These are phyloP conservation scores for Actenoides lindsayi DNA, from an alignment of 2,113 vertebrate species.

Conservation along the genomic window DNA sequence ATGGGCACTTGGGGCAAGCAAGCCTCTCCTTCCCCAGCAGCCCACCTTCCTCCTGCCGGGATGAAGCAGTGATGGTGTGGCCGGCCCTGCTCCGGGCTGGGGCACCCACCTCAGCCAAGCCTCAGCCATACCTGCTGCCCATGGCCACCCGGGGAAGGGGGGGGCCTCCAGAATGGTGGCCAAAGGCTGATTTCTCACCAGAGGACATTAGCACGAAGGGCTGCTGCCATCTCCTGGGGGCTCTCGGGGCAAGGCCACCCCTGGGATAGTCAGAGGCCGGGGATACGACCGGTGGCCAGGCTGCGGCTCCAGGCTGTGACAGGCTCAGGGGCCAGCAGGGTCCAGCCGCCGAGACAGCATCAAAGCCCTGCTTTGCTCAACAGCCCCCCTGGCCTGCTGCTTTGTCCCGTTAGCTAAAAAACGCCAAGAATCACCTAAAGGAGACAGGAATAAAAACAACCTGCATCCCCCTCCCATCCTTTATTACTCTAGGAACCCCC, in stretches of 20 bases:
- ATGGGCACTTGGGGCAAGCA: rapidly evolving
- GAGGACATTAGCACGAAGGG: not conserved
- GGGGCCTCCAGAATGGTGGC: not conserved
- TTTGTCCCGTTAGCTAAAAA: not conserved
- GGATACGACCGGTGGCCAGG: rapidly evolving
- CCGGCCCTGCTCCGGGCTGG: too few species aligned
- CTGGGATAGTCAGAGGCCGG: rapidly evolving
- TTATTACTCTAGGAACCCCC: not conserved
- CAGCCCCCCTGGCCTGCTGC: rapidly evolving
- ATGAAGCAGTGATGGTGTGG: too few species aligned
- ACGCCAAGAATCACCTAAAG: not conserved
- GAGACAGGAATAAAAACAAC: not conserved
- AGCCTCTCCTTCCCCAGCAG: not conserved
- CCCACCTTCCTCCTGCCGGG: rapidly evolving
- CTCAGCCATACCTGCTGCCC: not conserved
- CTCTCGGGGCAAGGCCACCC: not conserved
- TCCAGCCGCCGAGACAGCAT: rapidly evolving
- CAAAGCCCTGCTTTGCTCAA: not conserved
- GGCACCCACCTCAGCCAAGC: not conserved
- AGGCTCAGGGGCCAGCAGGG: rapidly evolving
- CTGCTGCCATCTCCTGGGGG: not conserved
- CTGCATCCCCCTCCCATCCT: not conserved
- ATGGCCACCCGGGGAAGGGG: rapidly evolving
- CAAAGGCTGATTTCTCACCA: not conserved
- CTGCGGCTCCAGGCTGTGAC: not conserved